Evolutionary conservation across 2,113 vertebrate species (phyloP), one percentile per base, ranked within the genome.

Genomic region (Myiopsitta monachus): DNA sequence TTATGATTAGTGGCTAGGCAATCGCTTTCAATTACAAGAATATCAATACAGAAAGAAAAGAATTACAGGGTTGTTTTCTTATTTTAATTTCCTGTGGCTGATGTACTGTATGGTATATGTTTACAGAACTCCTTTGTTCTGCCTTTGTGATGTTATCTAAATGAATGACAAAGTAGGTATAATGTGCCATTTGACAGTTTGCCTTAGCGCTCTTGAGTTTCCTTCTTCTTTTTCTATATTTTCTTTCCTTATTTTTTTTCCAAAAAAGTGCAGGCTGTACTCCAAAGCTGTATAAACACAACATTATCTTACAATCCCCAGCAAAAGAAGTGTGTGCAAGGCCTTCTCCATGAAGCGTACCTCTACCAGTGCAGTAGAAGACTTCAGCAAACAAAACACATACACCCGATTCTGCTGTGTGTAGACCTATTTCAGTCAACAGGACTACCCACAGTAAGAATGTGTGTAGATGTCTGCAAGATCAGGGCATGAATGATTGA

Each of bases 271-370:
- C 96, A 97, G 96, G 96, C 95, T 97, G 93, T 98, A 95, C 96
- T 97, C 96, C 96, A 98, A 98, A 98, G 97, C 98, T 98, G 98
- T 97, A 95, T 97, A 90, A 97, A 96, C 98, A 97, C 98, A 98
- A 98, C 98, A 98, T 98, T 98, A 92, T 98, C 98, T 98, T 97
- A 95, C 90, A 91, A 89, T 81, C 96, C 97, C 97, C 95, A 90
- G 83, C 49, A 70, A 92, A 67, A 87, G 87, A 89, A 86, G 92
- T 18, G 81, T 88, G 44, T 68, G 57, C 44, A 91, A 93, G 68
- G 67, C 85, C 85, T 95, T 95, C 92, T 91, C 49, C 9, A 8
- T 81, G 75, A 94, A 86, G 36, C 0, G 4, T 76, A 95, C 80
- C 72, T 95, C 64, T 75, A 55, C 31, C 4, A 9, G 51, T 88